These are phyloP conservation scores for Anguilla japonica DNA, from an alignment of 2,113 vertebrate genomes.

Conservation along the genomic window DNA sequence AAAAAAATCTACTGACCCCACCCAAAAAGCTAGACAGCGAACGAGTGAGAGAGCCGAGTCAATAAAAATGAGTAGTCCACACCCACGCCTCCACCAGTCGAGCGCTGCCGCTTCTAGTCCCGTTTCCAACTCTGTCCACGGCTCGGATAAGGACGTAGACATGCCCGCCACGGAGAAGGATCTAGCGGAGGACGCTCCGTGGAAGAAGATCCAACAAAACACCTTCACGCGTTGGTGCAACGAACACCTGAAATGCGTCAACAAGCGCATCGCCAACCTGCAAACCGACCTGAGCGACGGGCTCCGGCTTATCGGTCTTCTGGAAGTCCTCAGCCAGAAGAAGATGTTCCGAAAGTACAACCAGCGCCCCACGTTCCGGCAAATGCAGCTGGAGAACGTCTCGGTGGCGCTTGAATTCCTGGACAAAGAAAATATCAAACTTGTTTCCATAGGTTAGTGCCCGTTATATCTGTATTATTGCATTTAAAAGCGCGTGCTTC, in stretches of 20 bases:
- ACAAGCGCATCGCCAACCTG: slow-evolving; percentile 79
- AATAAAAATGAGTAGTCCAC: slow-evolving; percentile 83
- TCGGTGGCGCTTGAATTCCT: slow-evolving; percentile 84
- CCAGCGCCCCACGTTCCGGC: slow-evolving; percentile 82
- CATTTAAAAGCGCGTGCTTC: not conserved
- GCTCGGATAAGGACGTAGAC: slow-evolving; percentile 75
- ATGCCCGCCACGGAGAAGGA: slow-evolving; percentile 86
- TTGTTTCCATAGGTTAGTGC: slow-evolving; percentile 81
- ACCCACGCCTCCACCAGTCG: slow-evolving; percentile 77
- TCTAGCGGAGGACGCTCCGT: slow-evolving; percentile 81
- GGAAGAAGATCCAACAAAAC: slow-evolving; percentile 86
- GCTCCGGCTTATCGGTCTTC: slow-evolving; percentile 80
- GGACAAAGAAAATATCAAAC: slow-evolving; percentile 82
- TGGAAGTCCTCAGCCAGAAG: slow-evolving; percentile 85
- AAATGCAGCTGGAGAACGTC: slow-evolving; percentile 88
- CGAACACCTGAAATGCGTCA: slow-evolving; percentile 82
- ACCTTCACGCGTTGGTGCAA: slow-evolving; percentile 84
- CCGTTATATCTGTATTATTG: not conserved
- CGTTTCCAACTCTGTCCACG: slow-evolving; percentile 68
- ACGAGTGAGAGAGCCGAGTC: slow-evolving; percentile 64
- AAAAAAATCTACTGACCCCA: slow-evolving; percentile 63
- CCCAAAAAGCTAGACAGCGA: slow-evolving; percentile 67
- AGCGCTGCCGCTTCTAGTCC: slow-evolving; percentile 63
- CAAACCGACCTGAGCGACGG: slow-evolving; percentile 81
- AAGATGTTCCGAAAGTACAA: slow-evolving; percentile 87